Base-by-base conservation (phyloP, 2,797 vertebrate genomes). In the Schizopygopsis pylzovi region DNA sequence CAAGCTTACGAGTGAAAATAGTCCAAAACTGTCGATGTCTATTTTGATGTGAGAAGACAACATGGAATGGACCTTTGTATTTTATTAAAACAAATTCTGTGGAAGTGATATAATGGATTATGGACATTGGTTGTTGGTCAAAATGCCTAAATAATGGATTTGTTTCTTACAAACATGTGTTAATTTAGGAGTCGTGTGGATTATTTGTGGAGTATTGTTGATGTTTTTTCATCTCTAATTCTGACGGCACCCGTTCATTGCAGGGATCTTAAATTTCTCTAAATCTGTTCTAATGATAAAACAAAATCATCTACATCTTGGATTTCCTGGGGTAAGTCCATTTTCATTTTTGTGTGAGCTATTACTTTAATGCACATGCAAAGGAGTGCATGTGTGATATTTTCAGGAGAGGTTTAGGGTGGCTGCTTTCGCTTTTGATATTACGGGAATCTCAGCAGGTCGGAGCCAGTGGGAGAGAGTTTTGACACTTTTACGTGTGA, bases 401-500 rank as follows among this genome's bases (percentile, higher is more conserved):
- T 73, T 83, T 49, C 25, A 49, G 12, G 20, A 18, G 25, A 75
- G 54, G 54, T 22, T 82, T 83, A 65, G 81, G 20, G 28, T 2
- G 28, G 28, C 56, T 33, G 13, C 12, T 83, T 43, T 65, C 22
- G 7, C 25, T 63, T 82, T 63, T 63, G 25, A 75, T 83, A 49
- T 83, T 81, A 20, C 15, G 4, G 1, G n/a, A 65, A 80, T 54
- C 65, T 15, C 63, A 70, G 79, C 63, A 52, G 79, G 63, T 68
- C 28, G 20, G 65, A 70, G 33, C 63, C 33, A n/a, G 79, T 81
- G 63, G 54, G 76, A 79, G 79, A 47, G 52, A 72, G 52, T 72
- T 82, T 72, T 82, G 68, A 72, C 81, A 82, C 80, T 71, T 79
- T 79, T 68, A 81, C 12, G 1, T 65, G 61, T 67, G 61, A 49